Base-by-base conservation (phyloP, 2,888 invertebrate species). In the Dendrolimus pini region DNA sequence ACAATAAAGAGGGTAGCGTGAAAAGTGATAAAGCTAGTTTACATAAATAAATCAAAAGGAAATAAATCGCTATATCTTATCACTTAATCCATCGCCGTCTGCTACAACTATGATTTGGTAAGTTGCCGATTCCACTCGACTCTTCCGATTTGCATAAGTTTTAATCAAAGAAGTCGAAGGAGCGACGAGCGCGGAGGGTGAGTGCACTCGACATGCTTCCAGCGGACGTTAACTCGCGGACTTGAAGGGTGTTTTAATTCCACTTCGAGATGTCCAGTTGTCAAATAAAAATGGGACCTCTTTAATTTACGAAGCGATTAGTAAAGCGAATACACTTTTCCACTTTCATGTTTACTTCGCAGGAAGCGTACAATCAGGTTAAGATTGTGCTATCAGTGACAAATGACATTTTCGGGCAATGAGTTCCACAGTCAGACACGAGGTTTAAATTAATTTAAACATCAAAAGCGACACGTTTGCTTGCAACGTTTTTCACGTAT, bases 141-240 rank as follows among this genome's bases (percentile, higher is more conserved):
- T 73, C 74, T 71, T 71, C 71, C 69, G 76, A 81, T 81, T 78
- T 79, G 77, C 83, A 81, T 83, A 85, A 85, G 80, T 84, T 85
- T 85, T 83, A 85, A 84, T 85, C 84, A 82, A 83, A 82, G 79
- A 82, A 82, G 76, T 80, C 30, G 30, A 30, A 30, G 30, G 30
- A 30, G 30, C 30, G 30, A 30, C 80, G 60, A 41, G 18, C 41
- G 41, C 41, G 52, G 42, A 30, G 41, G 47, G 55, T 54, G 58
- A 65, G 64, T 58, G 60, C 66, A 61, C 72, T 76, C 66, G 67
- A 69, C 73, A 70, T 64, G 66, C 65, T 65, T 62, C 58, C 61
- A 41, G 55, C 59, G 54, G 9, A 30, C 1, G 8, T 41, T 53
- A 53, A 54, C 55, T 53, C 42, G 42, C 54, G 54, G 42, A 54